These are phyloP conservation scores for Scaeva pyrastri DNA, from an alignment of 2,888 invertebrate genomes.

Conservation along the genomic window DNA sequence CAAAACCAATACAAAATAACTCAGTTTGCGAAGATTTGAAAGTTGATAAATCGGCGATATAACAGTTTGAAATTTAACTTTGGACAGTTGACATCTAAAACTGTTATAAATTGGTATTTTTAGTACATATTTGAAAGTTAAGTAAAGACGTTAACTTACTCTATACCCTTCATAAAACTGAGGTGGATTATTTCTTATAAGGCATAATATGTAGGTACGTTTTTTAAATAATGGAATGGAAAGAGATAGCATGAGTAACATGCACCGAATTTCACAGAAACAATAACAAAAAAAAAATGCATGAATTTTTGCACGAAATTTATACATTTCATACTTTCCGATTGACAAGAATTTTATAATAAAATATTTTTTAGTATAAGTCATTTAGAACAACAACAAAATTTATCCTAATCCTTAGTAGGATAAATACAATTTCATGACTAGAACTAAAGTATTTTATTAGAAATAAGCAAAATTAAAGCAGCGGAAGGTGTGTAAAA, in stretches of 20 bases:
- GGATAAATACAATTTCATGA: constrained; percentile 82
- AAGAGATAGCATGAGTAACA: constrained; percentile 40
- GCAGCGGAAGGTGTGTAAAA: constrained; percentile 48
- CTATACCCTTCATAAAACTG: too few relatives aligned
- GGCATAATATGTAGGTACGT: too few relatives aligned
- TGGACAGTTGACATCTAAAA: too few relatives aligned
- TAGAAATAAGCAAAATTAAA: constrained; percentile 1
- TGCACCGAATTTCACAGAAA: background rate
- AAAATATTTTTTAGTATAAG: constrained; percentile 58
- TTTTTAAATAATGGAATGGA: too few relatives aligned
- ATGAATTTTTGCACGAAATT: constrained; percentile 10
- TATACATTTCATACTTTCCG: constrained; percentile 40
- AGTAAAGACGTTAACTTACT: too few relatives aligned
- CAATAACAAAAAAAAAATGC: constrained; percentile 11
- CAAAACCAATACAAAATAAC: too few relatives aligned
- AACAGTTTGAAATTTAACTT: too few relatives aligned
- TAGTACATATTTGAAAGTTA: too few relatives aligned
- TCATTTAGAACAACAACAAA: constrained; percentile 36
- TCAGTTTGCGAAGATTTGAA: too few relatives aligned
- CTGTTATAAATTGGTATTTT: too few relatives aligned
- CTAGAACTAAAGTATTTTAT: constrained; percentile 64
- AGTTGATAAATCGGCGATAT: too few relatives aligned
- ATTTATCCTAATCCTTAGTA: constrained; percentile 83
- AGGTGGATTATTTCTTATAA: too few relatives aligned
- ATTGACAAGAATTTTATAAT: constrained; percentile 34